Base-by-base conservation (phyloP, 2,888 invertebrate species). In the Drosophila affinis region DNA sequence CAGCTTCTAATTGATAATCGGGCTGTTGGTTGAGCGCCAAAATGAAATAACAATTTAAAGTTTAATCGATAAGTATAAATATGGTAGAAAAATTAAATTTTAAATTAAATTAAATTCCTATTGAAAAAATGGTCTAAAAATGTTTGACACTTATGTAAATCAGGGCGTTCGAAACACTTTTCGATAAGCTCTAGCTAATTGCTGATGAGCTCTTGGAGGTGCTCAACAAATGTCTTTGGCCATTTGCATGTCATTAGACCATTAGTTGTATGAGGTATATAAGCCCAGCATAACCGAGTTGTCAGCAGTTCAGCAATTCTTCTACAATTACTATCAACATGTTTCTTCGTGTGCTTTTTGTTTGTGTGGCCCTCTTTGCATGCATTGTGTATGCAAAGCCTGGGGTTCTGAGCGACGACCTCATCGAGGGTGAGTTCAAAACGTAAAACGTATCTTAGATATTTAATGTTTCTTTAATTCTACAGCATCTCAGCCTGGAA, bases 271-370 rank as follows among this genome's bases (percentile, higher is more conserved):
- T 0, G 12, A 4, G 39, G 9, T 62, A 57, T 57, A 57, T 57
- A 62, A 62, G 29, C 24, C 21, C 10, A 29, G 47, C 39, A 21
- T 57, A 17, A 10, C 29, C 1, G 1, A 18, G 4, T 10, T 47
- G 9, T 4, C 18, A 47, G 10, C 6, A 14, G 21, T 49, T 18
- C 5, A 48, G 18, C 45, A 47, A 47, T 56, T 44, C 39, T 1
- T 2, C 9, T 57, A n/a, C 12, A 48, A 7, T 12, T 47, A n/a
- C 56, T 27, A 6, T 39, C 10, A 44, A 5, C n/a, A 62, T 62
- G 57, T 17, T 62, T 29, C 29, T 57, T n/a, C 57, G 62, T 9
- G 10, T 57, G 9, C 9, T 56, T 49, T 18, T 62, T 39, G 39
- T 39, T 48, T 58, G 39, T 18, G 57, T 62, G 44, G 57, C 21